Conservation (phyloP, 2,797 vertebrate genomes). For the Craterocephalus amniculus region DNA sequence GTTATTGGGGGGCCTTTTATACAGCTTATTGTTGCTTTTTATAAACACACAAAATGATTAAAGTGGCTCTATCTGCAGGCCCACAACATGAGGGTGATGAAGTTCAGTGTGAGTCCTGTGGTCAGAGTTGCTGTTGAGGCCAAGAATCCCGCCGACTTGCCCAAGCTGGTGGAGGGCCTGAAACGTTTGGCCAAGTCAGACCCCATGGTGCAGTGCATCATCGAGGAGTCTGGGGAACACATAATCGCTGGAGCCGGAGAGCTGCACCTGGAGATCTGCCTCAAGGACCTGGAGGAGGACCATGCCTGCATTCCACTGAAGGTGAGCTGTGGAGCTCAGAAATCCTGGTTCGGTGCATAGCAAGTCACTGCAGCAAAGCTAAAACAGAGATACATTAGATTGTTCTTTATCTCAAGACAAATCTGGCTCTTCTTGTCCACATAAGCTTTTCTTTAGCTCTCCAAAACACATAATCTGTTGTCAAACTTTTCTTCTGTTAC, state of each 20-base stretch:
- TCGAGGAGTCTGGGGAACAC: conserved; percentile 96
- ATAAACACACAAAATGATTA: not conserved
- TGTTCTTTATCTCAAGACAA: too few species aligned
- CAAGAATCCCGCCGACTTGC: conserved; percentile 94
- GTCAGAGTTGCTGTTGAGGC: conserved; percentile 95
- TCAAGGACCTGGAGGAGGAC: conserved; percentile 97
- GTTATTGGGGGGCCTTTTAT: not conserved
- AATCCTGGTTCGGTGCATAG: too few species aligned
- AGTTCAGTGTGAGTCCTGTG: conserved; percentile 95
- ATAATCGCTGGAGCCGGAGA: conserved; percentile 94
- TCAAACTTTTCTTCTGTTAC: not conserved
- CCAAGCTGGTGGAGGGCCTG: conserved; percentile 95
- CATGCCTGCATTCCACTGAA: conserved; percentile 97
- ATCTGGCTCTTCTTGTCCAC: not conserved
- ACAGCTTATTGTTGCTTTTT: not conserved
- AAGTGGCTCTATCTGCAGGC: conserved; percentile 69
- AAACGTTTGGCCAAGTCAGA: conserved; percentile 96
- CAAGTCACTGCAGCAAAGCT: too few species aligned
- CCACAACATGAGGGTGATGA: conserved; percentile 97
- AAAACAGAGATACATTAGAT: too few species aligned
- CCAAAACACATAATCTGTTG: not conserved
- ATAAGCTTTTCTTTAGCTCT: not conserved
- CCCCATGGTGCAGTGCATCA: conserved; percentile 98
- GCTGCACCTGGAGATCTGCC: conserved; percentile 95
- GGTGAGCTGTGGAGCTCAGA: conserved; percentile 59